These are phyloP conservation scores for Lepidochrysops patricia DNA, from an alignment of 2,888 invertebrate genomes.

Conservation along the genomic window DNA sequence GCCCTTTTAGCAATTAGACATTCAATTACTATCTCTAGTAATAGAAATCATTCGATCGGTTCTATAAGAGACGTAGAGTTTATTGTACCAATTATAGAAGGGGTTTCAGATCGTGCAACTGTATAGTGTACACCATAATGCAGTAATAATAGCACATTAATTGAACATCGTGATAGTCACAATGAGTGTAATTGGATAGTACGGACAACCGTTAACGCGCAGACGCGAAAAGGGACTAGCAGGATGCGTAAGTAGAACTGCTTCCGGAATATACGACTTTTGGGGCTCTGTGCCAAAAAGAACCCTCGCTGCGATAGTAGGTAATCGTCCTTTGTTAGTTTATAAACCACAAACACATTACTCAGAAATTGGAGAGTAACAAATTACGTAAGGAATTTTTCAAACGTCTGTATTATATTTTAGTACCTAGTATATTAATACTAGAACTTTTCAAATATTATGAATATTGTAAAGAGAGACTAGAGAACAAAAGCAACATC, in stretches of 20 bases:
- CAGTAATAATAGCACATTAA: constrained; percentile 1
- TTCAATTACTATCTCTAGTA: neutral
- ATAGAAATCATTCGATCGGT: neutral
- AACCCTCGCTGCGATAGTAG: neutral
- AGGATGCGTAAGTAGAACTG: neutral
- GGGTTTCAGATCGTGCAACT: neutral
- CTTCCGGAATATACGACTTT: constrained; percentile 2
- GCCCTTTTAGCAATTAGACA: too few species aligned
- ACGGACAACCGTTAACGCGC: constrained; percentile 3
- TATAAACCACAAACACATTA: too few species aligned
- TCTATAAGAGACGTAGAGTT: neutral
- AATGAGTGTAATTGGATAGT: constrained; percentile 8
- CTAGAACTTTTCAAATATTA: too few species aligned
- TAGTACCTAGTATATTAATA: too few species aligned
- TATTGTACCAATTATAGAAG: neutral
- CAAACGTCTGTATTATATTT: too few species aligned
- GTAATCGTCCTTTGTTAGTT: neutral
- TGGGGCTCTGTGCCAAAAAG: neutral
- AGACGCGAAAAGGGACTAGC: constrained; percentile 4
- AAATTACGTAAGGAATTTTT: neutral
- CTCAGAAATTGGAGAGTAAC: neutral
- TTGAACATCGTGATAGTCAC: constrained; percentile 7
- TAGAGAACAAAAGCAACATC: too few species aligned
- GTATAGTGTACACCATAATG: neutral
- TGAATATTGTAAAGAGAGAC: too few species aligned